Evolutionary conservation across 2,888 invertebrate genomes (phyloP), one percentile per base, ranked within the genome.

Genomic region (Plemyria rubiginata): DNA sequence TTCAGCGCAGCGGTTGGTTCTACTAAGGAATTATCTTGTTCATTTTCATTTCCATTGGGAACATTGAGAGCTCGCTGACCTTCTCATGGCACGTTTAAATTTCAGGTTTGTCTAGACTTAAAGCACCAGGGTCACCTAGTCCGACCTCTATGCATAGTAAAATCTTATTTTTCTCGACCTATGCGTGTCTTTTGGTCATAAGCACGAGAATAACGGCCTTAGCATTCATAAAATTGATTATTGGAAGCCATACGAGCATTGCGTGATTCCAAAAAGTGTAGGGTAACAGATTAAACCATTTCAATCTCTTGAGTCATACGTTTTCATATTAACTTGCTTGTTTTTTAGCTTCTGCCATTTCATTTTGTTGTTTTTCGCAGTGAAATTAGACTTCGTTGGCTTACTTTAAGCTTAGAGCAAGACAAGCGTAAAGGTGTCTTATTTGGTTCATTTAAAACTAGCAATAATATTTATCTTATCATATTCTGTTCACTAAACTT

Each of bases 171-270:
- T 59, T 56, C 54, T 50, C 53, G 56, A 40, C 49, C 48, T 53
- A 43, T 60, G 60, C 64, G 56, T 65, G 64, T 54, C 50, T 54
- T 46, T 60, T 16, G 64, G 60, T 57, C 60, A 38, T 60, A 45
- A 16, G 11, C 4, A 16, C 45, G 16, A 45, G 16, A 16, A 9
- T 45, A 16, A 38, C 36, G 28, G 43, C 57, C 54, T 54, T 62
- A 58, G 36, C 43, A 13, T 43, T 43, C 36, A 50, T 49, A 50
- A 38, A 46, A 55, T 60, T 40, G 45, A 51, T 60, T 51, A 57
- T 53, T 40, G 5, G 32, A 49, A 49, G 54, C 12, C 7, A 38
- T 51, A 45, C 16, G 15, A 22, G 45, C 43, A 43, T 45, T 8
- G 45, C 45, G 45, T 45, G 45, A 11, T 45, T 16, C 11, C 45